phyloP scores from a whole-genome alignment of 2,113 vertebrate species.

The Garra rufa region DNA sequence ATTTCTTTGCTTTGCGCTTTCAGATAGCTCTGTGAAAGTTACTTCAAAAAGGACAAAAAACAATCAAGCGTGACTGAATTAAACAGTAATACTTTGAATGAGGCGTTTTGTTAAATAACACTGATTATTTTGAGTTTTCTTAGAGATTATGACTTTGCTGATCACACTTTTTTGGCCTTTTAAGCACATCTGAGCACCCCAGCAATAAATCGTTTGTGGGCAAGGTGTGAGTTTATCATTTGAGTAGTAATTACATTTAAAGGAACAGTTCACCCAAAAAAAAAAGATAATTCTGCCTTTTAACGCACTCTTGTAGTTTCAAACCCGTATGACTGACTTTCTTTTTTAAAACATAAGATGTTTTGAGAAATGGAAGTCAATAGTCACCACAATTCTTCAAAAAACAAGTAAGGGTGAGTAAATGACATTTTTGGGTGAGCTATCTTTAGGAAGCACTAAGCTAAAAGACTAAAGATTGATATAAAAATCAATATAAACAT shows the following conservation, averaged over 20 bases:
- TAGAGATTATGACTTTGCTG: constrained; percentile 11
- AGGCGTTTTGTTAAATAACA: not conserved
- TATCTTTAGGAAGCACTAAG: not conserved
- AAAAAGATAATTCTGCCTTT: not conserved
- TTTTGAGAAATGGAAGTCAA: not conserved
- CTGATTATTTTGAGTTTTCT: constrained; percentile 8
- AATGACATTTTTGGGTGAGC: not conserved
- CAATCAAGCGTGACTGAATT: not conserved
- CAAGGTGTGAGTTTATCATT: not conserved
- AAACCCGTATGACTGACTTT: not conserved
- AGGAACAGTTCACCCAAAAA: not conserved
- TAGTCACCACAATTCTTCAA: not conserved
- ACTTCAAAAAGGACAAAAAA: not conserved
- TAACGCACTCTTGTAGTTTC: not conserved
- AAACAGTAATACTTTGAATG: not conserved
- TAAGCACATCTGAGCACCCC: constrained; percentile 31
- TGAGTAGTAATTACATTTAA: not conserved
- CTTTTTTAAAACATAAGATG: not conserved
- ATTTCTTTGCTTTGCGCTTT: constrained; percentile 22
- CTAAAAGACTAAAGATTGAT: not conserved
- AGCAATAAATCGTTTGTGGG: constrained; percentile 39
- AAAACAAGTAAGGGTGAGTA: not conserved
- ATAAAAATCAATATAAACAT: not conserved
- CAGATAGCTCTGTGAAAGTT: constrained; percentile 20
- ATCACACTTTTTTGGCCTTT: not conserved